These are phyloP conservation scores for Ancistrus triradiatus DNA, from an alignment of 2,113 vertebrate species.

Conservation along the genomic window DNA sequence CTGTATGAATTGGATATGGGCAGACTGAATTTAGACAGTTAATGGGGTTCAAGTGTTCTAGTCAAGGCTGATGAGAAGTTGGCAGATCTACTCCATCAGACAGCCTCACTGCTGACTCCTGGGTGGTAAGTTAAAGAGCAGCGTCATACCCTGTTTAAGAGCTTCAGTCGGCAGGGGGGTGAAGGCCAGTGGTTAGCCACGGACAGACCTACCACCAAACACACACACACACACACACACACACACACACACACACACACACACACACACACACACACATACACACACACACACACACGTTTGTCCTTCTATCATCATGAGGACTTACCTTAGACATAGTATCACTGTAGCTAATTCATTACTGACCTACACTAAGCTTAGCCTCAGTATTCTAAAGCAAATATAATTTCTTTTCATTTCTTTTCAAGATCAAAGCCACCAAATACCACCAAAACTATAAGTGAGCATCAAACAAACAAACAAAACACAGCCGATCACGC, in stretches of 20 bases:
- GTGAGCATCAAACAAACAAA: no score
- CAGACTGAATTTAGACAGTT: neutral
- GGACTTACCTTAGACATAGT: no score
- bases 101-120: conserved; percentile 37
- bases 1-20: neutral
- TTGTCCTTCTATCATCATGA: no score
- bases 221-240: conserved; percentile 22
- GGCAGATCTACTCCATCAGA: conserved; percentile 25
- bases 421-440: no score
- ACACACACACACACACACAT: conserved; percentile 7
- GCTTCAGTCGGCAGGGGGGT: conserved; percentile 25
- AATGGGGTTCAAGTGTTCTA: conserved; percentile 3
- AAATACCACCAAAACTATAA: no score
- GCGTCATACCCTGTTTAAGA: conserved; percentile 37
- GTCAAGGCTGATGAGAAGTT: conserved; percentile 21
- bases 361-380: no score
- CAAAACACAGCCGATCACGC: no score
- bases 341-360: no score
- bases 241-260: conserved; percentile 21
- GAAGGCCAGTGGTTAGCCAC: conserved; percentile 39
- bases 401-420: no score
- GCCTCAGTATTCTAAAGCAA: no score
- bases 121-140: conserved; percentile 46
- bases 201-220: conserved; percentile 30
- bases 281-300: neutral